These are phyloP conservation scores for Brachypteracias leptosomus DNA, from an alignment of 2,113 vertebrate genomes.

Conservation along the genomic window DNA sequence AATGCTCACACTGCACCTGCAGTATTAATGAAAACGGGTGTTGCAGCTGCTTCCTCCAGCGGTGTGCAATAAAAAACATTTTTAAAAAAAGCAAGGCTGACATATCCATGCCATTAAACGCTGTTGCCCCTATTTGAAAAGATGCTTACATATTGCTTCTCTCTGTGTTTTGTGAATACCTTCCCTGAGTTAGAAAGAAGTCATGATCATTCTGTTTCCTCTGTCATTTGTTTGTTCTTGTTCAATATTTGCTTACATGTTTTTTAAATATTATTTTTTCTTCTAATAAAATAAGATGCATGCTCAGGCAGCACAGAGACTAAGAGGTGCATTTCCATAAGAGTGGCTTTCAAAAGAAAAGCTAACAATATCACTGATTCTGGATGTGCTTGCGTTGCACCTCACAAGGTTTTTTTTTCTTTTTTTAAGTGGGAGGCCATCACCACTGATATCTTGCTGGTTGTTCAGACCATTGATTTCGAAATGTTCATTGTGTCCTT, in stretches of 20 bases:
- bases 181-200: not conserved
- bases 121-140: not conserved
- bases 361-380: not conserved
- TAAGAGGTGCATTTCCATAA: not conserved
- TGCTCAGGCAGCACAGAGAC: not conserved
- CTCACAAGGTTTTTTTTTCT: no score
- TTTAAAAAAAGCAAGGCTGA: not conserved
- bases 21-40: slow-evolving; percentile 69
- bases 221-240: not conserved
- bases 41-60: not conserved
- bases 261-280: not conserved
- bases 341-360: not conserved
- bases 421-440: not conserved
- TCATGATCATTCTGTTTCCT: not conserved
- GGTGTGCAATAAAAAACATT: not conserved
- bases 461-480: not conserved
- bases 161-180: not conserved
- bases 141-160: not conserved
- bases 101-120: not conserved
- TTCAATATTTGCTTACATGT: not conserved
- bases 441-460: not conserved
- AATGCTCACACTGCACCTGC: slow-evolving; percentile 51
- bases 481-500: not conserved
- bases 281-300: not conserved
- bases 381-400: not conserved